These are phyloP conservation scores for Vulpes ferrilata DNA, from an alignment of 2,113 vertebrate species.

Conservation along the genomic window DNA sequence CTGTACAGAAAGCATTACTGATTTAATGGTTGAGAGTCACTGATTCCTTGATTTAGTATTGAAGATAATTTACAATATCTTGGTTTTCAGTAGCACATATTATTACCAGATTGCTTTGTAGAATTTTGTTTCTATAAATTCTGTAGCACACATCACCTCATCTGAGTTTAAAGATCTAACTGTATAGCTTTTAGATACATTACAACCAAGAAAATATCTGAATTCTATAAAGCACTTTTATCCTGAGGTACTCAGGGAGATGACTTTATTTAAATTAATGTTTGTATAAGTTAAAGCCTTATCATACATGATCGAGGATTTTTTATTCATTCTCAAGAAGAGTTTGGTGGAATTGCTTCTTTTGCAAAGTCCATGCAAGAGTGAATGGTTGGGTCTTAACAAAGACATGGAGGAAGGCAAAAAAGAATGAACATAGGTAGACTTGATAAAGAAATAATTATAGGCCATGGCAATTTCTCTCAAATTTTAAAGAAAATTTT, in stretches of 20 bases:
- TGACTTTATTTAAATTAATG: slow-evolving; percentile 38
- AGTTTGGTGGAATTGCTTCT: background rate
- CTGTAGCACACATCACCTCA: background rate
- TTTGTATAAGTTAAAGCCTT: slow-evolving; percentile 8
- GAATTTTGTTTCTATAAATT: slow-evolving; percentile 20
- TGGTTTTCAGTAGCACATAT: background rate
- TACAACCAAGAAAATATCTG: background rate
- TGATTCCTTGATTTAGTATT: slow-evolving; percentile 22
- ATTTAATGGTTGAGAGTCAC: background rate
- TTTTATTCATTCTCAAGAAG: background rate
- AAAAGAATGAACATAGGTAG: background rate
- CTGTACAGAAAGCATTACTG: background rate
- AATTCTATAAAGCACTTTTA: slow-evolving; percentile 45
- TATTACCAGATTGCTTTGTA: slow-evolving; percentile 22
- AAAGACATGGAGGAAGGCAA: background rate
- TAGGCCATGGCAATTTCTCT: background rate
- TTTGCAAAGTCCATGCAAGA: background rate
- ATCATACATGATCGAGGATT: background rate
- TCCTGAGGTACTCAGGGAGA: background rate
- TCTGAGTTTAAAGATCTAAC: slow-evolving; percentile 14
- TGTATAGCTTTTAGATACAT: background rate
- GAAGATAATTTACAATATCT: slow-evolving; percentile 11
- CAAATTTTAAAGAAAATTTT: background rate
- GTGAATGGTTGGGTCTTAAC: background rate
- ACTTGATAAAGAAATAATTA: background rate